Conservation (phyloP, 2,888 invertebrate genomes). For the Taphrorychus bicolor region DNA sequence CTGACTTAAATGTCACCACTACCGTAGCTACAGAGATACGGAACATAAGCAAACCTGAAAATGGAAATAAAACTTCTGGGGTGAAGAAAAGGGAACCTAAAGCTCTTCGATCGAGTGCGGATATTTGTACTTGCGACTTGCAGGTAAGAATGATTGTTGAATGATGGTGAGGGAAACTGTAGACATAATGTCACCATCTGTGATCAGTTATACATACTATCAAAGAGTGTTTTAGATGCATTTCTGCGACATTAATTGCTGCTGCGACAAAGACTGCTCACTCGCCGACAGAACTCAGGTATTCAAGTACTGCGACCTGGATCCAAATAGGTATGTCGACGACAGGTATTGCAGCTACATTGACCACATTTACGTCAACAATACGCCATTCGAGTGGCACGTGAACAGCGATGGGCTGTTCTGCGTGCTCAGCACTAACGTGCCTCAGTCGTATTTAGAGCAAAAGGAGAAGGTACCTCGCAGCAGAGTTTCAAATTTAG, state of each 20-base stretch:
- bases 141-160: too few relatives aligned
- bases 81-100: not conserved
- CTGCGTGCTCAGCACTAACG: slow-evolving; percentile 67
- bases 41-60: not conserved
- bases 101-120: not conserved
- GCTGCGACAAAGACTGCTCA: slow-evolving; percentile 81
- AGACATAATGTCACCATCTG: too few relatives aligned
- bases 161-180: too few relatives aligned
- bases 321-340: slow-evolving; percentile 56
- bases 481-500: not conserved
- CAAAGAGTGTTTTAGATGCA: slow-evolving; percentile 54
- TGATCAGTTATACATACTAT: not conserved
- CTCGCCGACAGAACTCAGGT: slow-evolving; percentile 64
- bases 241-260: slow-evolving; percentile 83
- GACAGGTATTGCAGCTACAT: slow-evolving; percentile 63
- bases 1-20: not conserved
- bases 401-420: slow-evolving; percentile 63
- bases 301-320: slow-evolving; percentile 67
- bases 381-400: slow-evolving; percentile 59
- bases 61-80: not conserved
- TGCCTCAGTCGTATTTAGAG: slow-evolving; percentile 58
- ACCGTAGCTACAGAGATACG: not conserved
- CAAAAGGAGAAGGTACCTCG: slow-evolving; percentile 52
- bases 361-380: slow-evolving; percentile 64
- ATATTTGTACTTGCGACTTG: slow-evolving; percentile 68